These are phyloP conservation scores for Thumatha senex DNA, from an alignment of 2,888 invertebrate genomes.

Conservation along the genomic window DNA sequence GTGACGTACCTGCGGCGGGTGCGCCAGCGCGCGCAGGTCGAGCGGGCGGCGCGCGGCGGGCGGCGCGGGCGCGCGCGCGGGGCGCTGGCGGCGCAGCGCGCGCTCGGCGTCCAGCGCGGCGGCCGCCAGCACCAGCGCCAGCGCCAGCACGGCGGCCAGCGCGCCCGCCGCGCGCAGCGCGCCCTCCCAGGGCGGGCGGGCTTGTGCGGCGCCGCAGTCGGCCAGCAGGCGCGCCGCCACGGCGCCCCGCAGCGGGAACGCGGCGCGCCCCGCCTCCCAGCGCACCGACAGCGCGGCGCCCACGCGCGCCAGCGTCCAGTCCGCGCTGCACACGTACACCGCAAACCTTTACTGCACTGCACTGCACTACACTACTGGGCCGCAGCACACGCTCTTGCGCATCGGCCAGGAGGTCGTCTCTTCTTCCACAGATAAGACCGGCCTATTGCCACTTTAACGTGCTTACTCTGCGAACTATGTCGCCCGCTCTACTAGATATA, in stretches of 20 bases:
- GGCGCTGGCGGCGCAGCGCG: slow-evolving; percentile 49
- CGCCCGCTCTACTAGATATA: too few relatives aligned
- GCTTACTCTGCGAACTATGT: too few relatives aligned
- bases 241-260: slow-evolving; percentile 46
- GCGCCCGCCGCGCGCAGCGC: slow-evolving; percentile 47
- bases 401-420: too few relatives aligned
- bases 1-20: slow-evolving; percentile 19
- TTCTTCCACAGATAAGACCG: too few relatives aligned
- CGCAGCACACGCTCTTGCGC: too few relatives aligned
- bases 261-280: slow-evolving; percentile 42
- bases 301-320: slow-evolving; percentile 61
- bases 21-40: slow-evolving; percentile 40
- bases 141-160: slow-evolving; percentile 48
- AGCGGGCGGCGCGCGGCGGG: slow-evolving; percentile 77
- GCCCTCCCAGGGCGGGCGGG: slow-evolving; percentile 55
- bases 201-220: slow-evolving; percentile 46
- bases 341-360: too few relatives aligned
- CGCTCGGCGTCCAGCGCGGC: slow-evolving; percentile 46
- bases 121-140: slow-evolving; percentile 56
- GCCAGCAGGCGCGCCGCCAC: slow-evolving; percentile 52
- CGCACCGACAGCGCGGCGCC: slow-evolving; percentile 38
- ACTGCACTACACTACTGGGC: too few relatives aligned
- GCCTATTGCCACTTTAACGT: too few relatives aligned
- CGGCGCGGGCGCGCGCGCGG: slow-evolving; percentile 75
- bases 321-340: too few relatives aligned